These are phyloP conservation scores for Rhizoglyphus robini DNA, from an alignment of 1,140 invertebrate genomes.

Conservation along the genomic window DNA sequence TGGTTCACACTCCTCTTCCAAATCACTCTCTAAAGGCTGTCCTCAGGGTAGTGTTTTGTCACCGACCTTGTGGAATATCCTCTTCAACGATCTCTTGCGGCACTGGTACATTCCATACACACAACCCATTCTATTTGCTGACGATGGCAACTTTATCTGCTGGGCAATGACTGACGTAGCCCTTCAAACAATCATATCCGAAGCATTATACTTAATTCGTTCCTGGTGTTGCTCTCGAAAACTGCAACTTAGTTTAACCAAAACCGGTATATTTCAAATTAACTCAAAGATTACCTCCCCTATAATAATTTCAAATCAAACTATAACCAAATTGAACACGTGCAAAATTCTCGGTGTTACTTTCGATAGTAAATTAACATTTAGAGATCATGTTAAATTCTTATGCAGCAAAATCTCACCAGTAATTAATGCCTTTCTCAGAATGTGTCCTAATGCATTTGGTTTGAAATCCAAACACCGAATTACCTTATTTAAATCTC, in stretches of 20 bases:
- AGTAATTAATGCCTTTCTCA: not conserved
- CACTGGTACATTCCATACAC: not conserved
- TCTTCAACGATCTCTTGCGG: not conserved
- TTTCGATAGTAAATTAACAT: not conserved
- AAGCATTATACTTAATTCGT: not conserved
- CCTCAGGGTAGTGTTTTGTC: not conserved
- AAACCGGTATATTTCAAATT: not conserved
- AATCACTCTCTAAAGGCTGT: not conserved
- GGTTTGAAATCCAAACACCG: not conserved
- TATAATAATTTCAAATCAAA: not conserved
- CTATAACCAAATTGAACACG: not conserved
- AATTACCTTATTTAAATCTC: not conserved
- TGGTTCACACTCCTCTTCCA: not conserved
- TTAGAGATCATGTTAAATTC: not conserved
- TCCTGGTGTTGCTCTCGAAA: not conserved
- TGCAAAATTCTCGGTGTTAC: not conserved
- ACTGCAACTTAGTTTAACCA: not conserved
- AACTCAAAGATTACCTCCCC: not conserved
- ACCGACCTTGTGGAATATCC: not conserved
- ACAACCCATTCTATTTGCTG: not conserved
- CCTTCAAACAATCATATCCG: not conserved
- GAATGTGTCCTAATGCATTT: not conserved
- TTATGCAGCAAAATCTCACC: not conserved
- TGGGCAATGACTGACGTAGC: not conserved
- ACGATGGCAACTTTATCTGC: not conserved